Conservation (phyloP, 2,113 vertebrate genomes). For the Scolopax mira region DNA sequence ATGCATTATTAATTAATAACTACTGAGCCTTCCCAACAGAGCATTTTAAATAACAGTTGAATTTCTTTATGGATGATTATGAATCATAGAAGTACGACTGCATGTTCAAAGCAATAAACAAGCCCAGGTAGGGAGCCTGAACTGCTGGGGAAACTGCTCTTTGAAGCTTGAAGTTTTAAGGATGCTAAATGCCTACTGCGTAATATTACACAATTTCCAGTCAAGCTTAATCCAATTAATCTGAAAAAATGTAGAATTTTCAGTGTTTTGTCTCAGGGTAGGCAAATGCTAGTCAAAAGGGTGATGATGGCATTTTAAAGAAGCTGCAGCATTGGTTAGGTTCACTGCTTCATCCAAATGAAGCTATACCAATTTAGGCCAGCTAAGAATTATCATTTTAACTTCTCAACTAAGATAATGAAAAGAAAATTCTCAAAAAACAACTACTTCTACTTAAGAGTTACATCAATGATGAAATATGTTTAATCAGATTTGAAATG, state of each 20-base stretch:
- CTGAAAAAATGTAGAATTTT: background rate
- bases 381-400: background rate
- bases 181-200: background rate
- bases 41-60: slow-evolving; percentile 64
- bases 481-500: background rate
- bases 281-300: background rate
- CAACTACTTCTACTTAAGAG: background rate
- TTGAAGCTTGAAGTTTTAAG: slow-evolving; percentile 18
- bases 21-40: slow-evolving; percentile 45
- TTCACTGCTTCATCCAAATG: background rate
- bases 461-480: background rate
- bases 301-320: background rate
- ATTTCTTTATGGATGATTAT: slow-evolving; percentile 48
- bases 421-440: background rate
- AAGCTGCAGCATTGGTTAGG: background rate
- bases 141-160: slow-evolving; percentile 47
- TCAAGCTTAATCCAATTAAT: slow-evolving; percentile 25
- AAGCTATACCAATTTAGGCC: background rate
- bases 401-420: background rate
- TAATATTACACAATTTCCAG: background rate
- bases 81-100: slow-evolving; percentile 19
- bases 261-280: background rate
- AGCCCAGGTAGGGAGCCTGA: background rate
- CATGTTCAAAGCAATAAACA: slow-evolving; percentile 52
- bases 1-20: slow-evolving; percentile 72